phyloP scores from a whole-genome alignment of 2,888 invertebrate species.

The Oithona nana region DNA sequence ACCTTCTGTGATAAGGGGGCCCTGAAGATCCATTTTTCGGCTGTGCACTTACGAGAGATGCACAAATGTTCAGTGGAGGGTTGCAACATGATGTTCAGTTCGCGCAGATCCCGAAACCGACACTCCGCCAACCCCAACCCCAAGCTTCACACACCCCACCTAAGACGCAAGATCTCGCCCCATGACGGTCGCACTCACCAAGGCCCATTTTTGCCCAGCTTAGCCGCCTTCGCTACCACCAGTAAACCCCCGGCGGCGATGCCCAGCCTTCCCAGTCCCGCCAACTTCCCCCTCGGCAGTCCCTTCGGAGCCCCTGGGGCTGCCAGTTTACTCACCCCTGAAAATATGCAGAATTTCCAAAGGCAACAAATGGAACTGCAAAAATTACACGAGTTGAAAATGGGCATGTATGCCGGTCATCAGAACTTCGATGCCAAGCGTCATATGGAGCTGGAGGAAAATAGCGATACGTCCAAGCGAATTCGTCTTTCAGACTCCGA shows the following conservation, averaged over 20 bases:
- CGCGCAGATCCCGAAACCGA: slow-evolving; percentile 77
- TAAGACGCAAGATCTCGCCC: slow-evolving; percentile 78
- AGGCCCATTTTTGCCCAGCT: slow-evolving; percentile 28
- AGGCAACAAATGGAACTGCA: slow-evolving; percentile 14
- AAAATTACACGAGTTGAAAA: slow-evolving; percentile 20
- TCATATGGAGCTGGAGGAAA: slow-evolving; percentile 17
- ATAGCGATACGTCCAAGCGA: slow-evolving; percentile 17
- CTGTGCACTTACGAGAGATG: slow-evolving; percentile 96
- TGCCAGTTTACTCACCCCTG: slow-evolving; percentile 27
- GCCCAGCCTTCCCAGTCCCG: slow-evolving; percentile 23
- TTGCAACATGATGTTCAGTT: slow-evolving; percentile 98
- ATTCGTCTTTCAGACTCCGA: slow-evolving; percentile 26
- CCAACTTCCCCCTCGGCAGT: slow-evolving; percentile 19
- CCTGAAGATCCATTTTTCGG: slow-evolving; percentile 94
- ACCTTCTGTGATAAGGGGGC: slow-evolving; percentile 99
- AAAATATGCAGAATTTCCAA: slow-evolving; percentile 17
- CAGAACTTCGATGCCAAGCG: slow-evolving; percentile 12
- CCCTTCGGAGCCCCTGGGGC: slow-evolving; percentile 19
- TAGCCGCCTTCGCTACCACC: slow-evolving; percentile 18
- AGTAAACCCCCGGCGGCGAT: neutral
- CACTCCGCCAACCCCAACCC: slow-evolving; percentile 98
- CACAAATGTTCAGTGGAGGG: slow-evolving; percentile 97
- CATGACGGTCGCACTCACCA: slow-evolving; percentile 79
- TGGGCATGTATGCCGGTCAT: slow-evolving; percentile 17
- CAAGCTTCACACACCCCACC: slow-evolving; percentile 84